A percentile compares a stretch with the other conserved stretches of the same genome.
These are phyloP conservation scores for Caranx ignobilis DNA, from an alignment of 2,113 vertebrate genomes.

Conservation along the genomic window DNA sequence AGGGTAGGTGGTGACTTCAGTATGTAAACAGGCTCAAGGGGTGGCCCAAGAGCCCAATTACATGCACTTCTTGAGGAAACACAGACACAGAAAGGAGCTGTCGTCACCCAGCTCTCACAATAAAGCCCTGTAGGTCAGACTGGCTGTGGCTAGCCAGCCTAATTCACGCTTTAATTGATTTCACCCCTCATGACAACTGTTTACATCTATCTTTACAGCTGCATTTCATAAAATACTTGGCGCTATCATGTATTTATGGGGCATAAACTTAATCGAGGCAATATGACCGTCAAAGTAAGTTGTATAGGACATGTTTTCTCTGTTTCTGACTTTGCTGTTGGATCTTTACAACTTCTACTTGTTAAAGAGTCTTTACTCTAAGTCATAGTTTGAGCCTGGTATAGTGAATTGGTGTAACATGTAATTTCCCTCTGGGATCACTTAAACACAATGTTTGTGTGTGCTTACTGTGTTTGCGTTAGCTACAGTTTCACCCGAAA, in stretches of 20 bases:
- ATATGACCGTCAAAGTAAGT: not conserved
- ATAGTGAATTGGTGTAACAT: conserved; percentile 14
- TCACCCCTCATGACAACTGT: conserved; percentile 23
- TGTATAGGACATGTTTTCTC: not conserved
- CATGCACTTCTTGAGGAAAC: conserved; percentile 63
- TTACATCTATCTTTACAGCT: conserved; percentile 22
- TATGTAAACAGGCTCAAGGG: conserved; percentile 71
- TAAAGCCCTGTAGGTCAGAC: conserved; percentile 44
- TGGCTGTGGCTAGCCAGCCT: conserved; percentile 1
- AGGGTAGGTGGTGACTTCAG: conserved; percentile 57
- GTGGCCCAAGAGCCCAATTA: conserved; percentile 73
- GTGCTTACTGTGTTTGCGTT: conserved; percentile 28
- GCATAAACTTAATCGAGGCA: not conserved
- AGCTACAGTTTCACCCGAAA: conserved; percentile 16
- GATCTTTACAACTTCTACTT: not conserved
- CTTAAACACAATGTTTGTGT: not conserved
- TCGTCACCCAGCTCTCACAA: conserved; percentile 44
- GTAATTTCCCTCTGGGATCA: conserved; percentile 12
- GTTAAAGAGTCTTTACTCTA: not conserved
- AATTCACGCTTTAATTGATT: conserved; percentile 21
- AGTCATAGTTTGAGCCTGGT: not conserved
- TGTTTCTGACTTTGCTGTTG: not conserved
- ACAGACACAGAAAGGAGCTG: conserved; percentile 65
- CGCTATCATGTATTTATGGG: not conserved
- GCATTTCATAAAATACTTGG: conserved; percentile 14